Percentiles rank a stretch among this genome's conserved stretches.
phyloP scores from a whole-genome alignment of 1,140 invertebrate genomes.

The Carposina sasakii region DNA sequence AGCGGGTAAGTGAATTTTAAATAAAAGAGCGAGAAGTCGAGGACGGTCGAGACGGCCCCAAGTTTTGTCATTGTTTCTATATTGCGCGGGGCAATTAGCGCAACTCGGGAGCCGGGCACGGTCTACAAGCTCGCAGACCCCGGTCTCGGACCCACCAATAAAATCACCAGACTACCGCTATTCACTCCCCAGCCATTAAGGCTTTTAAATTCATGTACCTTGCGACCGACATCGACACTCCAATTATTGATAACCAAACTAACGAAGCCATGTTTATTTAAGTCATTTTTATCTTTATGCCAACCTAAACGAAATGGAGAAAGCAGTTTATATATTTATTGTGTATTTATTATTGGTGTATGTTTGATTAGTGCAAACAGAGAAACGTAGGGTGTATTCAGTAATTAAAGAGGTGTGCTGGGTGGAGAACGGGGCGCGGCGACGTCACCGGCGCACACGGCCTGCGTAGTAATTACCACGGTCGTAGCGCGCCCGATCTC shows the following conservation, averaged over 20 bases:
- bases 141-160: constrained; percentile 38
- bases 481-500: constrained; percentile 54
- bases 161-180: constrained; percentile 52
- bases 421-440: constrained; percentile 21
- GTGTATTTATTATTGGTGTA: constrained; percentile 20
- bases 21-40: constrained; percentile 61
- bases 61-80: constrained; percentile 71
- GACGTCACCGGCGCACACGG: constrained; percentile 61
- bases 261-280: constrained; percentile 24
- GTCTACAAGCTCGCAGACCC: constrained; percentile 27
- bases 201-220: constrained; percentile 46
- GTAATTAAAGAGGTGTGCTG: constrained; percentile 36
- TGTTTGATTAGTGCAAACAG: constrained; percentile 8
- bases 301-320: no score
- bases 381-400: constrained; percentile 30
- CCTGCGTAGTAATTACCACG: constrained; percentile 60
- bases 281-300: constrained; percentile 22
- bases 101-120: constrained; percentile 40
- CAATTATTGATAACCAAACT: constrained; percentile 44
- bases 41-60: constrained; percentile 42
- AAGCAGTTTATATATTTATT: constrained; percentile 15
- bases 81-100: constrained; percentile 68
- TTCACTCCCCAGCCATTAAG: constrained; percentile 44
- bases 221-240: constrained; percentile 54
- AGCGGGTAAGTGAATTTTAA: constrained; percentile 66